Conservation (phyloP, 2,113 vertebrate genomes). For the Pseudois nayaur region DNA sequence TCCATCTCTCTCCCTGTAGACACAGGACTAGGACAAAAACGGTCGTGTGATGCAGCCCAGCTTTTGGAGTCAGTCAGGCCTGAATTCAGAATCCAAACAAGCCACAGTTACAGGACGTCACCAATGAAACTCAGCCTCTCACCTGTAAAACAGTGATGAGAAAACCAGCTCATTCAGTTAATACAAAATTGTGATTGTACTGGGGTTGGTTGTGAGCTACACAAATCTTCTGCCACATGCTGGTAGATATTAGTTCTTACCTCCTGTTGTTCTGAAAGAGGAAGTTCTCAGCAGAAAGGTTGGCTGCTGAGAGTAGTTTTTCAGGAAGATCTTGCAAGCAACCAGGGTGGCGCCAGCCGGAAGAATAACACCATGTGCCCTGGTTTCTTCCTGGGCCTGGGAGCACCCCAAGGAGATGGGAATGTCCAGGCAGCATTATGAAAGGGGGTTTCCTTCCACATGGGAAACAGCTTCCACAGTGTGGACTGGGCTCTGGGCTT, state of each 20-base stretch:
- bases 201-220: background rate
- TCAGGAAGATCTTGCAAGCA: slow-evolving; percentile 12
- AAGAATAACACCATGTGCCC: background rate
- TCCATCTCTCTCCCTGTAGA: background rate
- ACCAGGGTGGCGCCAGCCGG: background rate
- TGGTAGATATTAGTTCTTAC: background rate
- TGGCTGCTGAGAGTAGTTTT: background rate
- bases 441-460: background rate
- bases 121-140: background rate
- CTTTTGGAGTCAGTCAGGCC: background rate
- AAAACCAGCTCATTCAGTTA: background rate
- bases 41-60: accelerated
- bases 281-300: background rate
- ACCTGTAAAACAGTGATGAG: background rate
- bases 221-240: background rate
- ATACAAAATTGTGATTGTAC: background rate
- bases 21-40: background rate
- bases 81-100: background rate
- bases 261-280: background rate
- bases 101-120: background rate
- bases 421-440: background rate
- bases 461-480: accelerated
- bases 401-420: background rate
- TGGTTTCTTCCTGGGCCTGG: background rate
- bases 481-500: background rate